phyloP scores from a whole-genome alignment of 2,797 vertebrate species.

The Oreochromis mossambicus region DNA sequence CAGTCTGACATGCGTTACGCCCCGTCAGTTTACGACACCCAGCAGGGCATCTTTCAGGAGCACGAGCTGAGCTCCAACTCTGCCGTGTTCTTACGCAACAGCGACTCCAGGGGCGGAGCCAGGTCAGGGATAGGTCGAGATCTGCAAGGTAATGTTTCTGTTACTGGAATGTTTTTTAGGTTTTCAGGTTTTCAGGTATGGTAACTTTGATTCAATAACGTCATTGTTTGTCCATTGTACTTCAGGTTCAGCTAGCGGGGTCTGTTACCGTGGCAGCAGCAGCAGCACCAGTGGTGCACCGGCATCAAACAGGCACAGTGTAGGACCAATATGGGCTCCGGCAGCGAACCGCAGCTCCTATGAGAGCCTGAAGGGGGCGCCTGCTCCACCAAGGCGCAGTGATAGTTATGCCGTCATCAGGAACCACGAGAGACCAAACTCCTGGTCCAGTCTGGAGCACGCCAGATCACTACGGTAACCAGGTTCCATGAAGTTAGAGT shows the following conservation, averaged over 20 bases:
- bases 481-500: background rate
- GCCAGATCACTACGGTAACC: slow-evolving; percentile 67
- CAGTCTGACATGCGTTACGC: slow-evolving; percentile 87
- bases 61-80: slow-evolving; percentile 81
- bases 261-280: slow-evolving; percentile 58
- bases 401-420: slow-evolving; percentile 88
- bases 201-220: background rate
- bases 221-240: background rate
- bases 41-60: slow-evolving; percentile 82
- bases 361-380: slow-evolving; percentile 78
- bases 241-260: slow-evolving; percentile 26
- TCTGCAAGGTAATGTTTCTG: slow-evolving; percentile 25
- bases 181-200: background rate
- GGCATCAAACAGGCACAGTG: slow-evolving; percentile 65
- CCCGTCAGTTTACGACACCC: slow-evolving; percentile 80
- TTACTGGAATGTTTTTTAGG: background rate
- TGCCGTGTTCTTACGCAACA: background rate
- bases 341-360: slow-evolving; percentile 68
- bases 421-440: slow-evolving; percentile 84
- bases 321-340: slow-evolving; percentile 69
- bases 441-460: slow-evolving; percentile 84
- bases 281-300: slow-evolving; percentile 42
- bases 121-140: slow-evolving; percentile 9
- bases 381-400: slow-evolving; percentile 85
- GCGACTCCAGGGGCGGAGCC: background rate